Evolutionary conservation across 2,113 vertebrate species (phyloP).

Genomic region (Apteryx owenii): DNA sequence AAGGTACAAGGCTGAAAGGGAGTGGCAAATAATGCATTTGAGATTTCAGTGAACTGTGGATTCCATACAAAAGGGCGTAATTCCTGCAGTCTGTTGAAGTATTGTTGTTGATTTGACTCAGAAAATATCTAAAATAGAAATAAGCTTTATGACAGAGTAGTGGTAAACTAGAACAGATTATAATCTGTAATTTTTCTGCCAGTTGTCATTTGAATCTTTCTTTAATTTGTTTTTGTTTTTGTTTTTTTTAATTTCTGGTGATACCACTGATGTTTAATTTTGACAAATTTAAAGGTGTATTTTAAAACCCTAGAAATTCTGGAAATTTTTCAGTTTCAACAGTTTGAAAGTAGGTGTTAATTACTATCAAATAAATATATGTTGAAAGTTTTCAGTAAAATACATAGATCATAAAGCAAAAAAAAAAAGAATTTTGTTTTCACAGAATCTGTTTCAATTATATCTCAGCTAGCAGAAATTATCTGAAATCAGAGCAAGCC

Average conservation of each 20-base stretch:
- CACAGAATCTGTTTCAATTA: neutral
- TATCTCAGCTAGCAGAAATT: neutral
- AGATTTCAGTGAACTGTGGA: neutral
- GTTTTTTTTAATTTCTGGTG: neutral
- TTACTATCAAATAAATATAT: neutral
- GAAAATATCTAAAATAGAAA: neutral
- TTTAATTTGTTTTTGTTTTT: neutral
- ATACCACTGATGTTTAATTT: neutral
- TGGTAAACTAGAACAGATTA: neutral
- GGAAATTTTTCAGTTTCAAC: constrained; percentile 37
- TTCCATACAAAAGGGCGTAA: neutral
- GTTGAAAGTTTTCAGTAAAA: neutral
- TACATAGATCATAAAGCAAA: neutral
- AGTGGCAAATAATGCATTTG: neutral
- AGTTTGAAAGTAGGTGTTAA: constrained; percentile 26
- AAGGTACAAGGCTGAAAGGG: neutral
- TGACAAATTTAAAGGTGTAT: neutral
- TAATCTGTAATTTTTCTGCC: neutral
- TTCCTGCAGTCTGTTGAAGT: neutral
- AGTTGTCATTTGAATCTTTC: neutral
- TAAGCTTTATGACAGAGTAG: neutral
- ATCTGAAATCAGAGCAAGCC: neutral
- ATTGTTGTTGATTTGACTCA: neutral
- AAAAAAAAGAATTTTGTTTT: neutral
- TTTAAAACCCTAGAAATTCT: neutral